These are phyloP conservation scores for Triplophysa siluroides DNA, from an alignment of 2,113 vertebrate species.

Conservation along the genomic window DNA sequence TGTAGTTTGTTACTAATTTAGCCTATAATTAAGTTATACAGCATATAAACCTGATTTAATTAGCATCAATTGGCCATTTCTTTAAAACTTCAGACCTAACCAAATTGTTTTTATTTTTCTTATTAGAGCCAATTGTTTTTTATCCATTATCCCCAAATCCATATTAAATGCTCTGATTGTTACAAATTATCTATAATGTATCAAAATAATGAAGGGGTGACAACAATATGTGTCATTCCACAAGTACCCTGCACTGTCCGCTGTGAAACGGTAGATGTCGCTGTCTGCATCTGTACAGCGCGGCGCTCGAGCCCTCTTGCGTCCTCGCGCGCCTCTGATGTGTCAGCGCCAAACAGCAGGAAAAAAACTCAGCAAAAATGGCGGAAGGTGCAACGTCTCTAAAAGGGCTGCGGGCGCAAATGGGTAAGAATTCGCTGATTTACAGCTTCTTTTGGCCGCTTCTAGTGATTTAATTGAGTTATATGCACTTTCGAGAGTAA, in stretches of 20 bases:
- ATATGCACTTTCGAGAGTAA: not conserved
- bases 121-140: too few species aligned
- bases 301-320: not conserved
- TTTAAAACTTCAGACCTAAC: too few species aligned
- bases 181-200: too few species aligned
- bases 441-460: not conserved
- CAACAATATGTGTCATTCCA: too few species aligned
- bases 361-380: constrained; percentile 76
- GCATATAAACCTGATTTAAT: too few species aligned
- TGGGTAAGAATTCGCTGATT: constrained; percentile 67
- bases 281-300: not conserved
- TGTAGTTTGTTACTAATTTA: too few species aligned
- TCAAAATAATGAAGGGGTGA: too few species aligned
- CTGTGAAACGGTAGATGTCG: constrained; percentile 50
- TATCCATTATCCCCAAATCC: too few species aligned
- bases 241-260: not conserved
- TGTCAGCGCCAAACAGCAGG: constrained; percentile 54
- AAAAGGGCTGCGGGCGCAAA: constrained; percentile 77
- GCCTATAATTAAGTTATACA: too few species aligned
- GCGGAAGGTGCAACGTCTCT: constrained; percentile 78
- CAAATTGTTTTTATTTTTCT: too few species aligned
- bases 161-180: too few species aligned
- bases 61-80: too few species aligned
- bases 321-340: constrained; percentile 66
- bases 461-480: not conserved